Evolutionary conservation across 2,113 vertebrate genomes (phyloP).

Genomic region (Neodontobutis hainanensis): DNA sequence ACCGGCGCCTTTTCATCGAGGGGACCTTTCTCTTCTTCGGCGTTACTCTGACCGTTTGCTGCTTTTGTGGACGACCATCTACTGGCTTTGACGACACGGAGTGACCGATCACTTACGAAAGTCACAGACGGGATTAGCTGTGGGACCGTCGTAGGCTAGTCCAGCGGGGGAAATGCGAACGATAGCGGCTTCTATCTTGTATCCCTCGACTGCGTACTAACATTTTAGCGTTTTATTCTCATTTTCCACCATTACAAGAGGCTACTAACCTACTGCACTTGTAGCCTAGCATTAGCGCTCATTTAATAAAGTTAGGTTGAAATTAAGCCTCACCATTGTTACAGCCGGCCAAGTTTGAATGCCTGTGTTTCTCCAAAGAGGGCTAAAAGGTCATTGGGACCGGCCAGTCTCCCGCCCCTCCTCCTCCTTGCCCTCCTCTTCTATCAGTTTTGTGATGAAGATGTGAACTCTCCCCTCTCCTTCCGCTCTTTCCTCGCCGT

Average conservation of each 20-base stretch:
- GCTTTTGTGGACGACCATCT: not conserved
- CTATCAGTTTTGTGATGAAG: constrained; percentile 52
- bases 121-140: not conserved
- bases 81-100: not conserved
- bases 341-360: constrained; percentile 12
- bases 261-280: not conserved
- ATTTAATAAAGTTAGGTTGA: not conserved
- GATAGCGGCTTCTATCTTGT: not conserved
- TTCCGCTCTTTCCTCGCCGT: constrained; percentile 24
- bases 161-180: not conserved
- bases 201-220: not conserved
- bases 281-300: not conserved
- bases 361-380: not conserved
- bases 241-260: not conserved
- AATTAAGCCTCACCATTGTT: not conserved
- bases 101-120: not conserved
- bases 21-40: constrained; percentile 7
- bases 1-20: constrained; percentile 5
- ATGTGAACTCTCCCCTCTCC: constrained; percentile 59
- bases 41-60: not conserved
- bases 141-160: not conserved
- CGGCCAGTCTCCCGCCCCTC: constrained; percentile 23
- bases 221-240: not conserved
- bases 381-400: constrained; percentile 58
- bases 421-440: constrained; percentile 23